Evolutionary conservation across 2,113 vertebrate species (phyloP), one percentile per base, ranked within the genome.

Genomic region (Saguinus midas): DNA sequence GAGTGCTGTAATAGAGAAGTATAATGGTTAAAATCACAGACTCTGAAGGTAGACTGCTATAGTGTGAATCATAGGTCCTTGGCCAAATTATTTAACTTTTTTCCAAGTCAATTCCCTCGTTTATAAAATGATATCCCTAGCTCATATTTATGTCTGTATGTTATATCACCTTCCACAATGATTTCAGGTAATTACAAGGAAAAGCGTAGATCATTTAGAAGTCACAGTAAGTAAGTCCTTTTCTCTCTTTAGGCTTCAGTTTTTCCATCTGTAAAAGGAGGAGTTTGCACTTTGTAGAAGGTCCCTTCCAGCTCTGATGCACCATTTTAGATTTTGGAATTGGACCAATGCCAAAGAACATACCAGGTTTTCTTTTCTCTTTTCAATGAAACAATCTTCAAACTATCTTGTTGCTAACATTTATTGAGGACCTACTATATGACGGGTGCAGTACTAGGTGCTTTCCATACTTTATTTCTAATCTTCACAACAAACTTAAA

Each of bases 311-410:
- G 35, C 18, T 91, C 72, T 92, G 72, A 92, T 18, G 94, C 18
- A 78, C 8, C 85, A 40, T 52, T 88, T 48, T 70, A 95, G n/a
- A 92, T 92, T 97, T 86, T n/a, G 16, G 40, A 95, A 95, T 20
- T 66, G 45, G 66, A 81, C 25, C 18, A 94, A 64, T 92, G 55
- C 72, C 91, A 90, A 89, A 94, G 20, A 72, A 66, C 73, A 90
- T 35, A 78, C 14, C n/a, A 61, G 43, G 37, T 80, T 55, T 89
- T 90, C 23, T 89, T 82, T 86, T 50, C 27, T 87, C 73, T 50
- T 82, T 81, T 43, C 73, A 27, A 25, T 55, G 20, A 90, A 95
- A 86, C 37, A 90, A 72, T 86, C 55, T 64, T 84, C 68, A 92
- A 83, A 61, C 21, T 45, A 78, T 72, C 32, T 95, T 94, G 35